Evolutionary conservation across 2,797 vertebrate species (phyloP).

Genomic region (Choloepus didactylus): DNA sequence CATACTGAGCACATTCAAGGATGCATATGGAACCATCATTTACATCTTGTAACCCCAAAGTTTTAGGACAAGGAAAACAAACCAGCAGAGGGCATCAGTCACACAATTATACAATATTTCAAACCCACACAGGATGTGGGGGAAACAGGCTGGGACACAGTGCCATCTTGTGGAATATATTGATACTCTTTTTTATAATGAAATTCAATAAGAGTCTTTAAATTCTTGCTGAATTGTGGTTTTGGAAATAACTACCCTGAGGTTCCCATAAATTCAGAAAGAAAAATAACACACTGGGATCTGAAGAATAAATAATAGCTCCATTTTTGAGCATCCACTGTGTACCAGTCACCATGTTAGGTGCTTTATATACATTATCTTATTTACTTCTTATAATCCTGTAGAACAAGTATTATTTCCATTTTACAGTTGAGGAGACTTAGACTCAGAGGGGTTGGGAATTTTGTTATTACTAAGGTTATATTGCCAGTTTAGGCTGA

Average conservation of each 20-base stretch:
- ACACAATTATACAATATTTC: slow-evolving; percentile 4
- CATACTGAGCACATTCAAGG: not conserved
- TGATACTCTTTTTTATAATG: not conserved
- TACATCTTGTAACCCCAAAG: slow-evolving; percentile 32
- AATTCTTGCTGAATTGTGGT: slow-evolving; percentile 37
- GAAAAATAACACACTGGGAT: not conserved
- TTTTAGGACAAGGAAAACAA: slow-evolving; percentile 40
- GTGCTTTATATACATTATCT: not conserved
- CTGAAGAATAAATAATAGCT: not conserved
- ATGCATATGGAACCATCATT: not conserved
- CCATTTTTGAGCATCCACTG: not conserved
- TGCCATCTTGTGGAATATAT: slow-evolving; percentile 76
- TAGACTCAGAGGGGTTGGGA: not conserved
- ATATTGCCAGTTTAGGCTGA: not conserved
- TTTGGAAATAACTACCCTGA: not conserved
- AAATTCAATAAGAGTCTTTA: not conserved
- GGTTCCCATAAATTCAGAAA: not conserved
- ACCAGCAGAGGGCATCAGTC: slow-evolving; percentile 80
- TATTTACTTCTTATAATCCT: not conserved
- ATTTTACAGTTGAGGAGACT: not conserved
- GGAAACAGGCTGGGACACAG: not conserved
- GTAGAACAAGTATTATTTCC: not conserved
- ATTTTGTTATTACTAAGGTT: not conserved
- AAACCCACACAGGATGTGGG: not conserved
- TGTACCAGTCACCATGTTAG: not conserved